Evolutionary conservation across 2,888 invertebrate species (phyloP).

Genomic region (Netelia inedita): DNA sequence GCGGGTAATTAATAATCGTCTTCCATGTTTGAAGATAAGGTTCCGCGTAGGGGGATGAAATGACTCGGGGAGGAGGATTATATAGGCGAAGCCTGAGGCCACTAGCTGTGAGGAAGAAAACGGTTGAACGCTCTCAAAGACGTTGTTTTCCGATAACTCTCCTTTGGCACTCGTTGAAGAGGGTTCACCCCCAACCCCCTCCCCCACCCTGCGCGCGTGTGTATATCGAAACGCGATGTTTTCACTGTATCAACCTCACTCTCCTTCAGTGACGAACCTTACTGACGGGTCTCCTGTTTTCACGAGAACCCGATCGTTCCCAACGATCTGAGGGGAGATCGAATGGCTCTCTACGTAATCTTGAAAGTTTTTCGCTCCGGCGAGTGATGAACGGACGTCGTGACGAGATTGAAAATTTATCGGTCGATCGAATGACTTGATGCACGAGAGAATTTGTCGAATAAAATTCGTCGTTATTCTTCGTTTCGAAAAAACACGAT

Average conservation of each 20-base stretch:
- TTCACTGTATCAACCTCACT: background rate
- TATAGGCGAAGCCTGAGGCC: background rate
- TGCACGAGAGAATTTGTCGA: background rate
- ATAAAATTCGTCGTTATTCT: background rate
- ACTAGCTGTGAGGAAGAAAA: background rate
- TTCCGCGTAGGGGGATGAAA: conserved; percentile 31
- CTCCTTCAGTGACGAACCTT: background rate
- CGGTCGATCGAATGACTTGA: conserved; percentile 17
- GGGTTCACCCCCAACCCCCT: background rate
- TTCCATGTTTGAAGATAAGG: conserved; percentile 41
- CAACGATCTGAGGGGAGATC: background rate
- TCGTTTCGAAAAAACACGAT: no score
- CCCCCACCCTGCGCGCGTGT: background rate
- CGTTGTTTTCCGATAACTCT: conserved; percentile 42
- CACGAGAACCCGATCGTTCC: conserved; percentile 15
- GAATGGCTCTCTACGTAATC: conserved; percentile 2
- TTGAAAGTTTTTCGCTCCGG: conserved; percentile 17
- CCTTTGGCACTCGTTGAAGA: background rate
- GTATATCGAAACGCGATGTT: conserved; percentile 2
- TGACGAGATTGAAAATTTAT: conserved; percentile 5
- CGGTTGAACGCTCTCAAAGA: conserved; percentile 22
- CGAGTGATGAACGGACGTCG: conserved; percentile 38
- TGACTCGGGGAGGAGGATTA: background rate
- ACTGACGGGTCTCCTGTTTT: background rate
- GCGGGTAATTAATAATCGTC: conserved; percentile 65